These are phyloP conservation scores for Sebastiscus albofasciatus DNA, from an alignment of 2,797 vertebrate genomes.

Conservation along the genomic window DNA sequence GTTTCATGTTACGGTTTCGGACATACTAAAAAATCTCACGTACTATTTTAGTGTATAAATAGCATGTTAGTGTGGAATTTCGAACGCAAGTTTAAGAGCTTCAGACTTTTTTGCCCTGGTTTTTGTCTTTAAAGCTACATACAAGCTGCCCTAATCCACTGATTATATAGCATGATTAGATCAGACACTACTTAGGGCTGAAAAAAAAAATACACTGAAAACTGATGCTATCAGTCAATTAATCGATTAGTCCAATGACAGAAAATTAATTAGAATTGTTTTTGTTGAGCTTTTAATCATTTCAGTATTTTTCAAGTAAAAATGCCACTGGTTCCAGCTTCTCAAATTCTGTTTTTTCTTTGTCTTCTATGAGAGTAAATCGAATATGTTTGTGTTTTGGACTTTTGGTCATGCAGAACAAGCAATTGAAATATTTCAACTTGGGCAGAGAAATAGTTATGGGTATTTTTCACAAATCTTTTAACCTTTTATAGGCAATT, in stretches of 20 bases:
- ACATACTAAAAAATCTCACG: no score
- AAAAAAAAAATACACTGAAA: neutral
- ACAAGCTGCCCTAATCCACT: neutral
- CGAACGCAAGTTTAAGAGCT: no score
- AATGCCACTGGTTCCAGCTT: neutral
- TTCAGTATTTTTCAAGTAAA: neutral
- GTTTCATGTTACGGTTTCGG: no score
- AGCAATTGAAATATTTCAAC: neutral
- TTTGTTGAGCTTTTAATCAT: neutral
- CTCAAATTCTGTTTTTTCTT: neutral
- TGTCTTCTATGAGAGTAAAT: neutral
- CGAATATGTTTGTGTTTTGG: neutral
- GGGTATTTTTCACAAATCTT: neutral
- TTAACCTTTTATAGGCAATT: neutral
- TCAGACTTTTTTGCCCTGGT: neutral
- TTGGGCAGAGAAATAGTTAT: neutral
- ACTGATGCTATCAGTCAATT: neutral
- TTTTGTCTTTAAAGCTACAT: neutral
- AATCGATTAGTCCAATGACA: neutral
- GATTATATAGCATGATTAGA: neutral
- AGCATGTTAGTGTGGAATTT: no score
- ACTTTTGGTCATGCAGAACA: neutral
- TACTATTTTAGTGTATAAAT: no score
- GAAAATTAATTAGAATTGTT: neutral
- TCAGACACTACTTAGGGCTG: neutral